These are phyloP conservation scores for Triplophysa dalaica DNA, from an alignment of 2,113 vertebrate species.

Conservation along the genomic window DNA sequence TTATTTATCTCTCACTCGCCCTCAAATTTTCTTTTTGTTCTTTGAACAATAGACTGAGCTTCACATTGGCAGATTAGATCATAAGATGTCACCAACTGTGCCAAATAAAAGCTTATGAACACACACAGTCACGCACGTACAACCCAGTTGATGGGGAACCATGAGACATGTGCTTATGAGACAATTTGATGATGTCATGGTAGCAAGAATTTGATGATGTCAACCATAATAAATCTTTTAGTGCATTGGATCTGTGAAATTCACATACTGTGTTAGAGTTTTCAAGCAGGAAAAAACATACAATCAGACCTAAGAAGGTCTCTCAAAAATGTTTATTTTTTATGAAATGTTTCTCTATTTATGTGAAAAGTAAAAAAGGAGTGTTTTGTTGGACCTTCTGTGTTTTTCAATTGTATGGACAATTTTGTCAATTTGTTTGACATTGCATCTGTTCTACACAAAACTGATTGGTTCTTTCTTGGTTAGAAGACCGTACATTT, in stretches of 20 bases:
- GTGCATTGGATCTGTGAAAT: neutral
- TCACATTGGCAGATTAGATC: constrained; percentile 17
- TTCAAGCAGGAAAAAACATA: neutral
- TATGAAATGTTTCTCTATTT: too few species aligned
- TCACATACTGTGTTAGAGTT: neutral
- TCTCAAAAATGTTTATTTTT: too few species aligned
- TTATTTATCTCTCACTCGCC: constrained; percentile 14
- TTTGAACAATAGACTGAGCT: constrained; percentile 33
- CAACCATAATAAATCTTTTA: neutral
- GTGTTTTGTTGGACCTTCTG: too few species aligned
- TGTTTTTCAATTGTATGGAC: too few species aligned
- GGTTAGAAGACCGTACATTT: too few species aligned
- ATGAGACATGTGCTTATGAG: constrained; percentile 10
- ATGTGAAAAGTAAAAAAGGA: too few species aligned
- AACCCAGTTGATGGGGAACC: constrained; percentile 7
- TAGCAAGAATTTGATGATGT: neutral
- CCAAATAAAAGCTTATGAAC: constrained; percentile 7
- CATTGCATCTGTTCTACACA: too few species aligned
- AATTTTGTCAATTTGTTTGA: too few species aligned
- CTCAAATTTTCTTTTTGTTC: constrained; percentile 31
- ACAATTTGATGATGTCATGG: constrained; percentile 15
- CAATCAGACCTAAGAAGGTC: too few species aligned
- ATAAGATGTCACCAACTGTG: constrained; percentile 15
- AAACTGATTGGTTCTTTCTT: too few species aligned
- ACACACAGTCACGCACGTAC: neutral